Percentiles rank a stretch among this genome's conserved stretches.
Conservation (phyloP, 2,888 invertebrate species). For the Leptogaster cylindrica region DNA sequence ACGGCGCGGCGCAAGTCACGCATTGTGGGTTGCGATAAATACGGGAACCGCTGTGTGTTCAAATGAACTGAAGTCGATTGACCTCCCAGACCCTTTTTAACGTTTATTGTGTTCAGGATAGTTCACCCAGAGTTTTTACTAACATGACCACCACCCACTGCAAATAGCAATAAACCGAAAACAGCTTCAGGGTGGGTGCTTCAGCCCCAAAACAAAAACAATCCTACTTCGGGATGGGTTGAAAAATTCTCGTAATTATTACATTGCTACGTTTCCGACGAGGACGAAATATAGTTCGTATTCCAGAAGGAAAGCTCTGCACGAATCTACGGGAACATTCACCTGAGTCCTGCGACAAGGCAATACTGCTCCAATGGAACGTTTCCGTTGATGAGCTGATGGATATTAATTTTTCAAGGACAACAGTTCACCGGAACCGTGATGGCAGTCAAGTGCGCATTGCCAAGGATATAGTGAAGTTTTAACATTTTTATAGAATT, state of each 20-base stretch:
- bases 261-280: too few species aligned
- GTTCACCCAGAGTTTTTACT: too few species aligned
- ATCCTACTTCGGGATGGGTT: background rate
- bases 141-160: background rate
- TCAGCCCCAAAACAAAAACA: background rate
- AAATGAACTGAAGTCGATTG: background rate
- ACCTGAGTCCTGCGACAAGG: background rate
- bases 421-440: background rate
- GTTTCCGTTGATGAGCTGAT: background rate
- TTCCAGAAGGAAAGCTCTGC: background rate
- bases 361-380: background rate
- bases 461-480: background rate
- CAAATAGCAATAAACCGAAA: background rate
- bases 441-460: background rate
- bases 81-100: background rate
- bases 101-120: background rate
- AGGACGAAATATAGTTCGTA: background rate
- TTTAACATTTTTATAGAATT: background rate
- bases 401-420: slow-evolving; percentile 5
- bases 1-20: background rate
- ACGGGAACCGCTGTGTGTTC: background rate
- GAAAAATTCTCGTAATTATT: background rate
- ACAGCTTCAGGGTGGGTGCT: background rate
- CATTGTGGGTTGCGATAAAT: background rate
- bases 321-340: background rate